phyloP scores from a whole-genome alignment of 2,888 invertebrate genomes.

The Cordylochernes scorpioides region DNA sequence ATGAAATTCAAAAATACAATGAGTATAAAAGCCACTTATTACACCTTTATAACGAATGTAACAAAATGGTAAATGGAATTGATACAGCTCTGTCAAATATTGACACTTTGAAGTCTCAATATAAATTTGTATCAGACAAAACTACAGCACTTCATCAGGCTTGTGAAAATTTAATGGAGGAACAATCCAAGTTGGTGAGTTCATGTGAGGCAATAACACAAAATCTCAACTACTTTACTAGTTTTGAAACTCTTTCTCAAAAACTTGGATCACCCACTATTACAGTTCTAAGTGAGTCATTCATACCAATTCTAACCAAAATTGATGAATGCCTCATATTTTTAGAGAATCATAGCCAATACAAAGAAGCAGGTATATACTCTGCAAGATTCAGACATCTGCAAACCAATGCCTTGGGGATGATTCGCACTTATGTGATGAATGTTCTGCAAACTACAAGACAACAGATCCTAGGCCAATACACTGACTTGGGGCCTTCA shows the following conservation, averaged over 20 bases:
- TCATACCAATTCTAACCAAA: constrained; percentile 47
- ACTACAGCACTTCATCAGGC: no score
- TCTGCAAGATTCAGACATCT: constrained; percentile 58
- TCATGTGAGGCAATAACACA: no score
- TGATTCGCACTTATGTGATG: constrained; percentile 50
- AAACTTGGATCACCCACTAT: constrained; percentile 49
- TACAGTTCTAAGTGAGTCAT: constrained; percentile 53
- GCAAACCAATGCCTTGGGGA: constrained; percentile 44
- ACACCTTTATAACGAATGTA: no score
- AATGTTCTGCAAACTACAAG: constrained; percentile 49
- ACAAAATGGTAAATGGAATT: no score
- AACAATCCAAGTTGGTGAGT: no score
- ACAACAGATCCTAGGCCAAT: constrained; percentile 32
- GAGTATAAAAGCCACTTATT: no score
- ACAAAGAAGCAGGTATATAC: constrained; percentile 58
- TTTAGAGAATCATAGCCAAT: constrained; percentile 47
- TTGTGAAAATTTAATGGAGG: no score
- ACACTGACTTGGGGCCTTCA: constrained; percentile 18
- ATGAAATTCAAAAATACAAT: no score
- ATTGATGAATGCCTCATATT: constrained; percentile 66
- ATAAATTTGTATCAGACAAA: no score
- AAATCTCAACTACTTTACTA: no score
- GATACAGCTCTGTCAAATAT: no score
- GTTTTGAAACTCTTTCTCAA: constrained; percentile 23
- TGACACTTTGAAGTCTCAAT: no score